These are phyloP conservation scores for Phacellophora camtschatica DNA, from an alignment of 30 jellyfish, hydroid and myxozoan species.

Conservation along the genomic window DNA sequence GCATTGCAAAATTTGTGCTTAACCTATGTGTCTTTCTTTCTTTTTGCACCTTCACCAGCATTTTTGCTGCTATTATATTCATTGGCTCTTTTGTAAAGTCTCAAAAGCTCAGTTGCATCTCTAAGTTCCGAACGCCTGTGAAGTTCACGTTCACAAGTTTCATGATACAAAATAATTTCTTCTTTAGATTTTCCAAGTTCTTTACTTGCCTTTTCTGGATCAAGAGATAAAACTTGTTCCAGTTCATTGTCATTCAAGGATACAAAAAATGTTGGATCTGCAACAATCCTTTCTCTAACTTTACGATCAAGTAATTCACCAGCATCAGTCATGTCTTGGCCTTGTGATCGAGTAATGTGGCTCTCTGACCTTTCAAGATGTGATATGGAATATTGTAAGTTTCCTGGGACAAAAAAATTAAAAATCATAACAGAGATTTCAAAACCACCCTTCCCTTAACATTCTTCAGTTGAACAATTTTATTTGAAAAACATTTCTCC, in stretches of 20 bases:
- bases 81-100: background rate
- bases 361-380: conserved; percentile 44
- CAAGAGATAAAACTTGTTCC: conserved; percentile 14
- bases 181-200: conserved; percentile 20
- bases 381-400: background rate
- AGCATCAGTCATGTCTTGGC: conserved; percentile 46
- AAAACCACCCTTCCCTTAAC: background rate
- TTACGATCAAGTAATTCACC: background rate
- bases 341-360: conserved; percentile 4
- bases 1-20: too few relatives aligned
- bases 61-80: background rate
- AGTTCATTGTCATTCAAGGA: conserved; percentile 30
- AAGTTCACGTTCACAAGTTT: conserved; percentile 47
- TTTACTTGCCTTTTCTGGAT: conserved; percentile 1
- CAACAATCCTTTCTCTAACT: background rate
- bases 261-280: conserved; percentile 53
- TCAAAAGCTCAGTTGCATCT: conserved; percentile 40
- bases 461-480: too few relatives aligned
- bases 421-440: too few relatives aligned
- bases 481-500: too few relatives aligned
- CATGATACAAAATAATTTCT: conserved; percentile 30
- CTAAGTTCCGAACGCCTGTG: conserved; percentile 34
- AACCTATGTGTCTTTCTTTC: background rate
- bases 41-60: background rate
- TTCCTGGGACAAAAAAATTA: background rate